Percentiles rank a stretch among this genome's conserved stretches.
Evolutionary conservation across 2,113 vertebrate species (phyloP).

Genomic region (Peucedramus taeniatus): DNA sequence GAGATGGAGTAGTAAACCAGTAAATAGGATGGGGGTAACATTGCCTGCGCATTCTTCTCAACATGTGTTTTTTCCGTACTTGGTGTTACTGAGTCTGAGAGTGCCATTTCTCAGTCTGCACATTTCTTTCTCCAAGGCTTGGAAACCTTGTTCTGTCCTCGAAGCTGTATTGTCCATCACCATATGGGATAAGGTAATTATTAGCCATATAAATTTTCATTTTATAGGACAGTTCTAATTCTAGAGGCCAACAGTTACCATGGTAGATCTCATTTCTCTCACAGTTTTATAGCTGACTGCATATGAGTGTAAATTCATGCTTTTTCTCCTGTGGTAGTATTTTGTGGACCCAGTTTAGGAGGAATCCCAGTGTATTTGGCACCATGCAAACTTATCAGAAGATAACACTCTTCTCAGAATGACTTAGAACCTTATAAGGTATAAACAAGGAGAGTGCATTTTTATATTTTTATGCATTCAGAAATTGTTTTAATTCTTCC

Average conservation of each 20-base stretch:
- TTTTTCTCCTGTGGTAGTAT: background rate
- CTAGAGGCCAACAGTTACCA: conserved; percentile 7
- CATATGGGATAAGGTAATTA: conserved; percentile 52
- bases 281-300: background rate
- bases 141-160: conserved; percentile 19
- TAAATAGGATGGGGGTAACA: background rate
- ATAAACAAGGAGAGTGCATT: background rate
- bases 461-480: background rate
- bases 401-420: background rate
- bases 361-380: background rate
- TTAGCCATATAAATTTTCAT: conserved; percentile 55
- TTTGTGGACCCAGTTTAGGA: background rate
- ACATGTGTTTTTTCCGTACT: background rate
- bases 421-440: background rate
- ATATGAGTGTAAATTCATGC: background rate
- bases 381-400: background rate
- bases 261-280: background rate
- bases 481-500: background rate
- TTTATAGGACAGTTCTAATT: conserved; percentile 53
- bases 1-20: background rate
- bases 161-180: background rate
- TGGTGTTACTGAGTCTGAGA: background rate
- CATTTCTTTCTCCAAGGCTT: conserved; percentile 3
- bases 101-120: background rate
- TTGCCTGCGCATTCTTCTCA: background rate